Base-by-base conservation (phyloP, 92 coral and sea anemone species). In the Palythoa caribaeorum region DNA sequence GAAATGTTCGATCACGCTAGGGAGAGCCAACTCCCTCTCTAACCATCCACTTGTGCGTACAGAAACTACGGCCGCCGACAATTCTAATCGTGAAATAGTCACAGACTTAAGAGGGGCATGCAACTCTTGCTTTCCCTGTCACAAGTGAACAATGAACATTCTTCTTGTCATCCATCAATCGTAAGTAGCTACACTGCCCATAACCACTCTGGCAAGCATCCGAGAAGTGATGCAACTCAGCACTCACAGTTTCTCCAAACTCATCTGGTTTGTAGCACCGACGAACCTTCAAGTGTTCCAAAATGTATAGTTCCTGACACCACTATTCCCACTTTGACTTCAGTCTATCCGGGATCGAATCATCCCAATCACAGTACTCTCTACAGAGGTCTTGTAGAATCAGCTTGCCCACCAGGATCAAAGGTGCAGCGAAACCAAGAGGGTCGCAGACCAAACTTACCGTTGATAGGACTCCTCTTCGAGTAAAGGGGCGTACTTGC, bases 31-130 rank as follows among this genome's bases (percentile, higher is more conserved):
- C 80, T 90, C 92, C 66, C 78, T 53, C 77, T 87, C 55, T 59
- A 93, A 91, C 87, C 85, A 83, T 20, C 84, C 62, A 78, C 88
- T 89, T 38, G 88, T 79, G 77, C 84, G 87, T 6, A 86, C 92
- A 40, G 93, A 93, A 39, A 93, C 88, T 16, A 89, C 86, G 6
- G 93, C 95, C 14, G 95, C 93, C 10, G 95, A 77, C 52, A 93
- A 59, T 62, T 93, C 95, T 21, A 90, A 48, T 53, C 92, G 65
- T 3, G 93, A 92, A 53, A 92, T 84, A 74, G 92, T 90, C 48
- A 90, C 93, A 28, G 88, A 73, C 77, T 90, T 87, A 21, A 80
- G 80, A 17, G 96, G 92, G 2, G 93, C 80, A n/a, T n/a, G n/a
- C n/a, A 20, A 90, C 92, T 69, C 95, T 71, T 6, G 93, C 93